These are phyloP conservation scores for Volucella bombylans DNA, from an alignment of 2,888 invertebrate species.

Conservation along the genomic window DNA sequence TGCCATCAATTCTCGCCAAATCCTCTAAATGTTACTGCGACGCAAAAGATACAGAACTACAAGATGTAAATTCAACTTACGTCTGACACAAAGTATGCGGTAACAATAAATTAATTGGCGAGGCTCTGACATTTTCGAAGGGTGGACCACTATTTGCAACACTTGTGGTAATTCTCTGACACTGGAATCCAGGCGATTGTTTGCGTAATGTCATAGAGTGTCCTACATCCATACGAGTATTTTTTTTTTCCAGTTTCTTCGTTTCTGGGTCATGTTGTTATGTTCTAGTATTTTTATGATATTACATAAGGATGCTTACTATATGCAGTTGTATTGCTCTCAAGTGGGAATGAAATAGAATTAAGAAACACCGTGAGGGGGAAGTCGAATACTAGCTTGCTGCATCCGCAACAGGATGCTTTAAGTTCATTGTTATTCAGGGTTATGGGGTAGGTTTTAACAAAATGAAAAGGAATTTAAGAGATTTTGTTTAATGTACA, in stretches of 20 bases:
- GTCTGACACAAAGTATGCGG: constrained; percentile 11
- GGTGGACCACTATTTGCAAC: not conserved
- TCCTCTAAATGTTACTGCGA: not conserved
- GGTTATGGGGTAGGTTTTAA: not conserved
- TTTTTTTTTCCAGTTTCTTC: not conserved
- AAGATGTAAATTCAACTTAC: constrained; percentile 23
- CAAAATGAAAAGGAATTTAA: too few relatives aligned
- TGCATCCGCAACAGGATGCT: not conserved
- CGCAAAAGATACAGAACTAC: not conserved
- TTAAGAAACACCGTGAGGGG: constrained; percentile 7
- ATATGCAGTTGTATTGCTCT: constrained; percentile 10
- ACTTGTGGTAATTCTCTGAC: constrained; percentile 19
- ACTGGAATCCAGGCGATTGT: not conserved
- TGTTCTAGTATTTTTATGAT: not conserved
- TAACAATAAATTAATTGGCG: constrained; percentile 31
- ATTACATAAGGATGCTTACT: constrained; percentile 14
- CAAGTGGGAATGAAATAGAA: constrained; percentile 14
- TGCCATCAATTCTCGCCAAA: too few relatives aligned
- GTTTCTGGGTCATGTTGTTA: constrained; percentile 30
- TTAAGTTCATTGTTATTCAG: constrained; percentile 7
- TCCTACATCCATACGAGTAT: constrained; percentile 1
- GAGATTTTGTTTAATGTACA: too few relatives aligned
- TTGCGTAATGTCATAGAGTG: not conserved
- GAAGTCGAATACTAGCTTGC: constrained; percentile 11
- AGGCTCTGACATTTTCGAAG: constrained; percentile 4